These are phyloP conservation scores for Ceratosolen solmsi DNA, from an alignment of 1,140 invertebrate species.

Conservation along the genomic window DNA sequence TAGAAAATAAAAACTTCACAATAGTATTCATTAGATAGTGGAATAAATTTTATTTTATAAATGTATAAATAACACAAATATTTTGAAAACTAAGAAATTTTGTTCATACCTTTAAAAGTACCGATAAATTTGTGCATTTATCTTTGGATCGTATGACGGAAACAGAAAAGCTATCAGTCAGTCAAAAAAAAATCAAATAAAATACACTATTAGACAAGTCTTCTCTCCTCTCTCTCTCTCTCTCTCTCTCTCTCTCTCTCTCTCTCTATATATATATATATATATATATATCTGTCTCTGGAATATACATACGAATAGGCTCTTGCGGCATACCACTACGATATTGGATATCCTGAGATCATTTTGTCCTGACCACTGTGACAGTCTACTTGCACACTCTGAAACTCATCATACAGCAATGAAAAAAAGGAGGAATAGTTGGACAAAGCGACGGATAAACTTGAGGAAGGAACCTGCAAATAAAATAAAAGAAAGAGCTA, in stretches of 20 bases:
- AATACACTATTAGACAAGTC: neutral
- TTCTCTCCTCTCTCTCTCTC: slow-evolving; percentile 2
- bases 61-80: too few species aligned
- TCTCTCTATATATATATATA: too few species aligned
- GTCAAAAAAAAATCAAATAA: neutral
- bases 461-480: neutral
- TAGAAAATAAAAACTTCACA: too few species aligned
- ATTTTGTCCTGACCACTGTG: slow-evolving; percentile 3
- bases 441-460: neutral
- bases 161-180: neutral
- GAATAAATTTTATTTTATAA: too few species aligned
- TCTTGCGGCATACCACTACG: neutral
- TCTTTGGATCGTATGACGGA: neutral
- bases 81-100: too few species aligned
- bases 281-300: neutral
- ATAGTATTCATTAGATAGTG: too few species aligned
- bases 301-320: neutral
- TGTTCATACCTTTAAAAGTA: too few species aligned
- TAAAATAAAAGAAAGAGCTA: neutral
- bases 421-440: neutral
- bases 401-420: neutral
- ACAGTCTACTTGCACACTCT: neutral
- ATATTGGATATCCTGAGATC: neutral
- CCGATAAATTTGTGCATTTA: neutral
- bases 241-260: neutral